Base-by-base conservation (phyloP, 2,797 vertebrate genomes). In the Myiotriccus ornatus region DNA sequence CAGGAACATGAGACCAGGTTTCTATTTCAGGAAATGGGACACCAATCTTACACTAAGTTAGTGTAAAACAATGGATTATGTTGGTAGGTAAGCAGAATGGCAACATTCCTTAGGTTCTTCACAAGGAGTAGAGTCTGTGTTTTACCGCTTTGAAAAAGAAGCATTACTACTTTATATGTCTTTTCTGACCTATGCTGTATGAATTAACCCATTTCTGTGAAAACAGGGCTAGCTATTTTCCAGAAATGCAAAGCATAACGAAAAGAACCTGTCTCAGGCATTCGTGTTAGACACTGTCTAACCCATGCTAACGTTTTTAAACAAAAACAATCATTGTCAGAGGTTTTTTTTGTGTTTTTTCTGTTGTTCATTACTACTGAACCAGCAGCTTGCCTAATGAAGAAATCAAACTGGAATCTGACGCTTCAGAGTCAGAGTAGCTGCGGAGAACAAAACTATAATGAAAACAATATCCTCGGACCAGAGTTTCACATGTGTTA, bases 401-500 rank as follows among this genome's bases (percentile, higher is more conserved):
- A 95, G 87, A 96, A 97, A 85, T 94, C 90, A 94, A 96, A 90
- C 83, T 78, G 95, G 86, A 96, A 88, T 94, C 88, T 8, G 57
- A 93, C 93, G 91, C 89, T 94, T 94, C 55, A 84, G 96, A 93
- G 94, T 46, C 78, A 21, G 93, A 90, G 68, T n/a, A 89, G 50
- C 81, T 87, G 82, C 79, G 93, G 87, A 96, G 90, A 94, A 95
- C 95, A 96, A 94, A 94, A 78, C 56, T 87, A 8, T 92, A 96
- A 96, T 94, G 92, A 95, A 98, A 97, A 93, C 92, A 96, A 86
- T 80, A 73, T 76, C 74, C 83, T 91, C 73, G 20, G 27, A 78
- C 22, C 56, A 41, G 91, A 77, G 90, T 85, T 86, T 87, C 94
- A 94, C 97, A 96, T 96, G 70, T 97, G 96, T 94, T 97, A 95